These are phyloP conservation scores for Orthosia incerta DNA, from an alignment of 2,888 invertebrate species.

Conservation along the genomic window DNA sequence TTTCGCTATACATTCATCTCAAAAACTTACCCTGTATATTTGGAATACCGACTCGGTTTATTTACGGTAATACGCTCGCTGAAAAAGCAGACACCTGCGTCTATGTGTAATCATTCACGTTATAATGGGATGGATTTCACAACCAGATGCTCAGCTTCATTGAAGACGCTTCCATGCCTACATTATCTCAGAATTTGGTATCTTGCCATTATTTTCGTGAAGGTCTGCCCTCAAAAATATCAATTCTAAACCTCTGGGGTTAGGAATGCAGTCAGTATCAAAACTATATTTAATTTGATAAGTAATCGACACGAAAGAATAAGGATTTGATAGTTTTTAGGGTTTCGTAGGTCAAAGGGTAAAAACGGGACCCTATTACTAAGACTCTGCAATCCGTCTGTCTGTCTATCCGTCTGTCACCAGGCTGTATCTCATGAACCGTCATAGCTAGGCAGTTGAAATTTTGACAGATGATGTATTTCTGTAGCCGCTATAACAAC, in stretches of 20 bases:
- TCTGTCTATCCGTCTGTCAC: too few relatives aligned
- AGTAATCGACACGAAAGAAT: too few relatives aligned
- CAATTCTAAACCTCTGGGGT: too few relatives aligned
- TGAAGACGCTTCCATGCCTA: conserved; percentile 18
- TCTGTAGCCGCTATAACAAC: too few relatives aligned
- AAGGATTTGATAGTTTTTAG: too few relatives aligned
- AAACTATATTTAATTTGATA: neutral
- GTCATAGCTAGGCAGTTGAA: too few relatives aligned
- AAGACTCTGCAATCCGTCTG: too few relatives aligned
- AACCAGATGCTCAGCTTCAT: conserved; percentile 35
- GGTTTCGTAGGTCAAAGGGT: too few relatives aligned
- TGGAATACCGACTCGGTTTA: conserved; percentile 60
- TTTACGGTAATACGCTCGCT: conserved; percentile 65
- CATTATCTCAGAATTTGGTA: neutral
- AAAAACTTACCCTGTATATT: conserved; percentile 23
- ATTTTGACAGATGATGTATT: too few relatives aligned
- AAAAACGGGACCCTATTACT: too few relatives aligned
- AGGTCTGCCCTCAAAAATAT: too few relatives aligned
- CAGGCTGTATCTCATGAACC: too few relatives aligned
- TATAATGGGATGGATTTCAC: conserved; percentile 65
- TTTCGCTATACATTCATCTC: conserved; percentile 13
- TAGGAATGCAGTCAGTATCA: neutral
- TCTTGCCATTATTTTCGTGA: neutral
- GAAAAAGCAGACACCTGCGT: conserved; percentile 70
- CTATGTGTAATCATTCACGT: conserved; percentile 74